Evolutionary conservation across 2,888 invertebrate species (phyloP).

Genomic region (Pasiphila rectangulata): DNA sequence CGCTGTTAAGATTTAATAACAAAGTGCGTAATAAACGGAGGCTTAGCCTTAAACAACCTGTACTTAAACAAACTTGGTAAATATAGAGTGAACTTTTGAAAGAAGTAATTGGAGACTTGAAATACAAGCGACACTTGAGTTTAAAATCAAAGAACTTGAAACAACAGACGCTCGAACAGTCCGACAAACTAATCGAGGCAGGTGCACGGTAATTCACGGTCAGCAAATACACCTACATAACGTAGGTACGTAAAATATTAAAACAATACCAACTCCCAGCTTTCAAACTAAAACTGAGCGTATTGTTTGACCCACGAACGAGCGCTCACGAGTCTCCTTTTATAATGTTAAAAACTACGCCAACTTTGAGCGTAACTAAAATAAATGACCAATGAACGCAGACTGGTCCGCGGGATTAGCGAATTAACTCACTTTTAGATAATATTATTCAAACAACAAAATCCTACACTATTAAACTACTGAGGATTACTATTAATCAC

Average conservation of each 20-base stretch:
- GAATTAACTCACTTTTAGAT: conserved; percentile 52
- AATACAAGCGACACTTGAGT: conserved; percentile 7
- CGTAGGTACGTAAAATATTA: conserved; percentile 13
- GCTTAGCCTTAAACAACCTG: neutral
- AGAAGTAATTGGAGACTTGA: conserved; percentile 11
- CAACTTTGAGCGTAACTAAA: conserved; percentile 20
- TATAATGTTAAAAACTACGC: conserved; percentile 21
- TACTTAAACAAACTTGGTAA: conserved; percentile 3
- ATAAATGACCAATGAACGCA: conserved; percentile 24
- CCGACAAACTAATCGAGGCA: conserved; percentile 27
- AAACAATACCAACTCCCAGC: conserved; percentile 25
- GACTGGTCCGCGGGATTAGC: conserved; percentile 36
- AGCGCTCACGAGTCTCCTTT: conserved; percentile 22
- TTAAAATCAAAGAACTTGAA: conserved; percentile 20
- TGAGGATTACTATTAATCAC: conserved; percentile 76
- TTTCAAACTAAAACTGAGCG: conserved; percentile 33
- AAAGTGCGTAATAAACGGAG: neutral
- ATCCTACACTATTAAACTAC: conserved; percentile 73
- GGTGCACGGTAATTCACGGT: conserved; percentile 28
- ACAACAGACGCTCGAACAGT: conserved; percentile 24
- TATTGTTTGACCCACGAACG: conserved; percentile 31
- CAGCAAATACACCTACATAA: conserved; percentile 16
- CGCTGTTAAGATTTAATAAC: neutral
- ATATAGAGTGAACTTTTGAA: conserved; percentile 12
- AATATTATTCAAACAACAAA: conserved; percentile 69